Conservation (phyloP, 2,113 vertebrate species). For the Melozone crissalis region DNA sequence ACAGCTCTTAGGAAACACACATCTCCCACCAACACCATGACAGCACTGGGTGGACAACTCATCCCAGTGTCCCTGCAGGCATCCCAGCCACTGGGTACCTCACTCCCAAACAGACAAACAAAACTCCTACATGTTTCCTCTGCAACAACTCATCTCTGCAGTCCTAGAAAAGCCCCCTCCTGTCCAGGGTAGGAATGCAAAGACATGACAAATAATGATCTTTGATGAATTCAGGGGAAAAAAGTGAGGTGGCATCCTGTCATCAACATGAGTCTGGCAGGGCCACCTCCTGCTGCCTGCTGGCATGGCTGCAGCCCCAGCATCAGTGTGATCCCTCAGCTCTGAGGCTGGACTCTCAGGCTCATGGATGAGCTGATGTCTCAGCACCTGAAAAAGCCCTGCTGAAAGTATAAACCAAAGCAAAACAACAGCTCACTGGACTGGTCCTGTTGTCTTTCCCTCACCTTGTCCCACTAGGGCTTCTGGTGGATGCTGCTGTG, state of each 20-base stretch:
- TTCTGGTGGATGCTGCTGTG: neutral
- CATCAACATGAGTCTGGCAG: neutral
- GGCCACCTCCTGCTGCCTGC: fast-evolving
- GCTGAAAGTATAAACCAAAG: neutral
- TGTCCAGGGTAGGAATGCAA: neutral
- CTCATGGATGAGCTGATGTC: neutral
- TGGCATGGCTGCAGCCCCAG: neutral
- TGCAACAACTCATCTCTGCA: neutral
- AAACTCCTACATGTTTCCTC: fast-evolving
- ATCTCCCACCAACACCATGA: neutral
- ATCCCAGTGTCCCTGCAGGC: neutral
- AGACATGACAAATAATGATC: neutral
- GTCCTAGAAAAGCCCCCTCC: neutral
- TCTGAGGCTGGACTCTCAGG: neutral
- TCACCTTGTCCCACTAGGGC: neutral
- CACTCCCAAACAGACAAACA: neutral
- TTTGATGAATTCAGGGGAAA: neutral
- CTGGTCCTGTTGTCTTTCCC: neutral
- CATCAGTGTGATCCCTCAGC: neutral
- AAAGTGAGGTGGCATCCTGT: neutral
- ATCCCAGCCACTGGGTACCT: neutral
- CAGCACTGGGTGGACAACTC: neutral
- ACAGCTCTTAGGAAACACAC: neutral
- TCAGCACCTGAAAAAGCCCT: neutral
- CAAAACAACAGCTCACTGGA: neutral